Evolutionary conservation across 2,888 invertebrate species (phyloP), one percentile per base, ranked within the genome.

Genomic region (Thalpophila matura): DNA sequence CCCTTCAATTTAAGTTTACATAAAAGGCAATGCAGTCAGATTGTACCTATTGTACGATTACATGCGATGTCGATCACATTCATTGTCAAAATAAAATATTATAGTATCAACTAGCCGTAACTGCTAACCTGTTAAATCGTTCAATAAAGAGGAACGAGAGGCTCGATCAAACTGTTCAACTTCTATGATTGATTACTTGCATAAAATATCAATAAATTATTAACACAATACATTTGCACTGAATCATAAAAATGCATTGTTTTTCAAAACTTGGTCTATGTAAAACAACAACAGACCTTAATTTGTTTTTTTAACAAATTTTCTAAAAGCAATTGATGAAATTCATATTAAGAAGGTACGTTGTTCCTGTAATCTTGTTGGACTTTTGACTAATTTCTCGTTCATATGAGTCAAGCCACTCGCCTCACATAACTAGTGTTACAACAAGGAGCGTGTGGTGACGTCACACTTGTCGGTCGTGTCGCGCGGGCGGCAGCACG

Each of bases 401-500:
- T 47, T 16, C 46, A 20, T 18, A 27, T 50, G 14, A 54, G 58
- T 51, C 59, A 59, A 51, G 51, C 56, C 59, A 64, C 61, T 67
- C 50, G 58, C 40, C 40, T 63, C 55, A 58, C 33, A 53, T 40
- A 35, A 55, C 54, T 63, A 62, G 16, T 38, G n/a, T 45, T 64
- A 67, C 38, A 55, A 49, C 20, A 40, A 43, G 12, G n/a, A 43
- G 4, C 10, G 2, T 29, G 20, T 26, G 6, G n/a, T 57, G 55
- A 31, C 37, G 53, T 86, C 83, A 86, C 64, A 86, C 86, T 31
- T 82, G 86, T 69, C 86, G 79, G 82, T 94, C 94, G 78, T 90
- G 93, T 58, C 94, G 83, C 1, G 89, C 87, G n/a, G 94, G 94
- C 0, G 90, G 90, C 16, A 84, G 67, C 7, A 94, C 80, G 1